phyloP scores from a whole-genome alignment of 2,888 invertebrate species.

The Tenthredo livida region DNA sequence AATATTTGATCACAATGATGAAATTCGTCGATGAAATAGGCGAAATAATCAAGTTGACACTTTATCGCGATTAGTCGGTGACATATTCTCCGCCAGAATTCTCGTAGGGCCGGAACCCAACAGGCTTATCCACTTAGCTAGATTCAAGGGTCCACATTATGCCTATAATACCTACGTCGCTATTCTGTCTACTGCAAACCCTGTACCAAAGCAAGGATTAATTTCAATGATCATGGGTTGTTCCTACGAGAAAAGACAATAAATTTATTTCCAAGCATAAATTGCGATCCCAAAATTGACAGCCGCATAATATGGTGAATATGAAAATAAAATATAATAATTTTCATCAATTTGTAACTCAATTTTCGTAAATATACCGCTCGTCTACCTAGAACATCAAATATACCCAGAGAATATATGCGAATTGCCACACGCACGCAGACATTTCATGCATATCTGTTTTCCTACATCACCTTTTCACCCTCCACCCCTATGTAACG shows the following conservation, averaged over 20 bases:
- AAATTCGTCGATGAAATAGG: neutral
- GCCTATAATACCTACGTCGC: neutral
- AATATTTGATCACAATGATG: neutral
- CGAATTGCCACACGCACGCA: neutral
- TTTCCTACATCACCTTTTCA: conserved; percentile 2
- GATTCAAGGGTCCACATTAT: neutral
- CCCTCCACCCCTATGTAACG: neutral
- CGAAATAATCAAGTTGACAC: neutral
- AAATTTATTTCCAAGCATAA: neutral
- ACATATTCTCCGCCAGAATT: neutral
- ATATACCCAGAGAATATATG: neutral
- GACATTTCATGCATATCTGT: neutral
- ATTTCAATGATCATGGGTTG: neutral
- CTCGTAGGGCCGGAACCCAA: neutral
- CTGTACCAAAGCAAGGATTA: neutral
- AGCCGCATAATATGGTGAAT: too few relatives aligned
- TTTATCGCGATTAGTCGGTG: neutral
- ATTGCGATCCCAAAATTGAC: neutral
- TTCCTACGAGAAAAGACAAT: neutral
- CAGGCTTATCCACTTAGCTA: conserved; percentile 27
- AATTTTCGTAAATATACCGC: neutral
- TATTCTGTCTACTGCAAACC: neutral
- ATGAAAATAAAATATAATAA: too few relatives aligned
- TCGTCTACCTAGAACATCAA: neutral
- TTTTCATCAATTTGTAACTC: neutral